These are phyloP conservation scores for Panopea generosa DNA, from an alignment of 2,888 invertebrate genomes.

Conservation along the genomic window DNA sequence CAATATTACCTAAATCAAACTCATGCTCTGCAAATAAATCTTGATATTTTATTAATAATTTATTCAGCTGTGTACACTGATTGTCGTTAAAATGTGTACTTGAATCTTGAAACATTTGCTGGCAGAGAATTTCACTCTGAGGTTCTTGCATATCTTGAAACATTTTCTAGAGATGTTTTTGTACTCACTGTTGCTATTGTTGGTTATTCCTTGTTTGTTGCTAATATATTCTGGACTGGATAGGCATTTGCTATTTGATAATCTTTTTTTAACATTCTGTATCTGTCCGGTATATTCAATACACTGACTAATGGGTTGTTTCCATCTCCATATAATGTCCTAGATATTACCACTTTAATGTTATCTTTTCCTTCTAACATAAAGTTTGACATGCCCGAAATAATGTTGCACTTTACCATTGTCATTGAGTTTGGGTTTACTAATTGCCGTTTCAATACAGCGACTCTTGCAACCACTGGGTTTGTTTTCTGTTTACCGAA, in stretches of 20 bases:
- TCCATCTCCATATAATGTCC: background rate
- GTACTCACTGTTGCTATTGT: background rate
- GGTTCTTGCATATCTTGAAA: background rate
- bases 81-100: background rate
- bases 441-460: background rate
- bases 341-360: background rate
- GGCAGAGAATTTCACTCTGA: background rate
- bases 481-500: background rate
- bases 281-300: background rate
- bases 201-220: no score
- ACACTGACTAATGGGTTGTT: background rate
- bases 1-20: constrained; percentile 39
- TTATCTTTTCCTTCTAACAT: background rate
- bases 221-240: no score
- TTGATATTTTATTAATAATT: constrained; percentile 15
- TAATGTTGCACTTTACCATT: background rate
- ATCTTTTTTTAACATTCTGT: background rate
- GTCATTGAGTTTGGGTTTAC: background rate
- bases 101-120: no score
- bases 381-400: background rate
- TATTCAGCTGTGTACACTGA: background rate
- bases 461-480: background rate
- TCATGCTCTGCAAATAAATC: constrained; percentile 44
- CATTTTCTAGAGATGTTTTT: background rate
- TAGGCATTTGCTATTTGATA: background rate